A percentile compares a stretch with the other conserved stretches of the same genome.
phyloP scores from a whole-genome alignment of 2,797 vertebrate genomes.

The Rhinella marina region DNA sequence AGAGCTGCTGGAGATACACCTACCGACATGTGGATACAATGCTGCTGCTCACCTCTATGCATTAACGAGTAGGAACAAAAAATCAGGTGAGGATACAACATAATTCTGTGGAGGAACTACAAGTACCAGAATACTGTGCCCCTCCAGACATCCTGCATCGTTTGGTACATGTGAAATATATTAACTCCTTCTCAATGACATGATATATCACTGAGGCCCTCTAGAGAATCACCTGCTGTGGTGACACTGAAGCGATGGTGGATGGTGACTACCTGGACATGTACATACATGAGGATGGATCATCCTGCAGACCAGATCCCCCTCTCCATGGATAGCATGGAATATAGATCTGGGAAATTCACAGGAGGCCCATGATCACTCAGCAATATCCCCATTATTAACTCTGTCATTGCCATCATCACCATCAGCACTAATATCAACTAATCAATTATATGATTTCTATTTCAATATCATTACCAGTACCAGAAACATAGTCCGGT shows the following conservation, averaged over 20 bases:
- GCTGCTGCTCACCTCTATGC: no score
- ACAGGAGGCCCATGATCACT: not conserved
- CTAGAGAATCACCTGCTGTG: slow-evolving; percentile 40
- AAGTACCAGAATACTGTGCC: no score
- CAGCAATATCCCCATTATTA: not conserved
- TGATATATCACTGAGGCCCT: not conserved
- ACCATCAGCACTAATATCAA: not conserved
- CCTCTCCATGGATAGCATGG: not conserved
- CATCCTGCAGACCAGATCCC: not conserved
- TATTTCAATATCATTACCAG: not conserved
- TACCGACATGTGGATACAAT: no score
- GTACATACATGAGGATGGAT: slow-evolving; percentile 14
- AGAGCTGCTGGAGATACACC: no score
- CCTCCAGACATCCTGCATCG: not conserved
- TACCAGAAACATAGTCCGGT: not conserved
- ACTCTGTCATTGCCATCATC: not conserved
- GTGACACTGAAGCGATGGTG: slow-evolving; percentile 17
- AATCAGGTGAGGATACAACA: not conserved
- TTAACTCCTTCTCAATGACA: not conserved
- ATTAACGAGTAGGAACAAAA: no score
- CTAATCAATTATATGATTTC: no score
- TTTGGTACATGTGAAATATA: not conserved
- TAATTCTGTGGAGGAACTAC: not conserved
- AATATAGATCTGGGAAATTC: not conserved
- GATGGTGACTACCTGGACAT: not conserved